Percentiles rank a stretch among this genome's conserved stretches.
Evolutionary conservation across 2,888 invertebrate species (phyloP).

Genomic region (Notocelia uddmanniana): DNA sequence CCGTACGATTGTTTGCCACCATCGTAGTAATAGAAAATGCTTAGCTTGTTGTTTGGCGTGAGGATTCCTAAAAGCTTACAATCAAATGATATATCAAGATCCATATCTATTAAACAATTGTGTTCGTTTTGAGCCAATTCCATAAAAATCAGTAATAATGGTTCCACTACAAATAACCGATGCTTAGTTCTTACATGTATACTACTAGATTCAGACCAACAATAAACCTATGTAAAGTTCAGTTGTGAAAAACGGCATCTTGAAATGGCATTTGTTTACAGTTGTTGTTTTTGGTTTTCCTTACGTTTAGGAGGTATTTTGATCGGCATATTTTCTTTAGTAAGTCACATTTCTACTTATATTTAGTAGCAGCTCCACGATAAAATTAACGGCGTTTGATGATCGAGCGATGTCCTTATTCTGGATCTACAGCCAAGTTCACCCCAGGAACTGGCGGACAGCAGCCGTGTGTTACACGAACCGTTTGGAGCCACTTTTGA

Average conservation of each 20-base stretch:
- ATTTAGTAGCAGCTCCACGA: too few species aligned
- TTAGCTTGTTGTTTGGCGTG: background rate
- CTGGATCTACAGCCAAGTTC: too few species aligned
- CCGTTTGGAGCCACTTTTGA: too few species aligned
- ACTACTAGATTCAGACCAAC: background rate
- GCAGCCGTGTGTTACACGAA: too few species aligned
- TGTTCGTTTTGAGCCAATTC: background rate
- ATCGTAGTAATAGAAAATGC: background rate
- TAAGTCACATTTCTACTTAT: constrained; percentile 53
- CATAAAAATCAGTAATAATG: constrained; percentile 9
- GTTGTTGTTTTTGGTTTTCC: constrained; percentile 82
- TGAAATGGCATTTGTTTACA: constrained; percentile 76
- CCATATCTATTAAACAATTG: constrained; percentile 16
- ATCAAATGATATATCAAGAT: constrained; percentile 23
- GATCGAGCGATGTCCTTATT: too few species aligned
- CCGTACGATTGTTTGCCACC: background rate
- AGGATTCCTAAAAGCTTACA: constrained; percentile 19
- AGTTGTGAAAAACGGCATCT: background rate
- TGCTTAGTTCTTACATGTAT: background rate
- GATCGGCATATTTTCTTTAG: constrained; percentile 72
- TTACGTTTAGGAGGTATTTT: constrained; percentile 76
- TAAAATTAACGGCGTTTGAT: too few species aligned
- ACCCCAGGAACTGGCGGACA: too few species aligned
- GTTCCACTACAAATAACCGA: background rate
- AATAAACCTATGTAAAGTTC: background rate